Evolutionary conservation across 2,113 vertebrate genomes (phyloP), one percentile per base, ranked within the genome.

Genomic region (Antennarius striatus): DNA sequence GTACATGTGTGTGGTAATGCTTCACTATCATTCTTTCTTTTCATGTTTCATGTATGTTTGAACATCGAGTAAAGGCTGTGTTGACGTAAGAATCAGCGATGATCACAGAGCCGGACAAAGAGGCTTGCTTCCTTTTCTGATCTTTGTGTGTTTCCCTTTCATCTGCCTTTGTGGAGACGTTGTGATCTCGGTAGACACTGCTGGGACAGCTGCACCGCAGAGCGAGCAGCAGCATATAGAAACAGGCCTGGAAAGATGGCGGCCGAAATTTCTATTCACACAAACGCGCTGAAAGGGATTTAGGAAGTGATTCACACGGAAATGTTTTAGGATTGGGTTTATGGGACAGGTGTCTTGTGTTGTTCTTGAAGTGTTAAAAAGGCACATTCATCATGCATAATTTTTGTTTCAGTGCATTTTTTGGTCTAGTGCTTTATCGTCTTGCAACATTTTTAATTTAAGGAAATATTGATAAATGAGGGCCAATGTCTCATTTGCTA

Each of bases 61-160:
- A 54, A 45, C 30, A 7, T 54, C 50, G 59, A 56, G 32, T 36
- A 36, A 36, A 36, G 32, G 32, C 32, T 2, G 32, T 36, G 67
- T 63, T 84, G 71, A 84, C 76, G 80, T 85, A 77, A 71, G 77
- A 77, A 77, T 70, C 66, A 67, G 56, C 10, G 15, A 48, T 71
- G 79, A 89, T 89, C 75, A 83, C 72, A 81, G 79, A 56, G 65
- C 61, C 5, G 63, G 73, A 81, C 64, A 13, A 63, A 68, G 61
- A 73, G 63, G 48, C 64, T 78, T 55, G 68, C 63, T 46, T 77
- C 67, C 71, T 81, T 81, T 81, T 86, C 71, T 86, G 80, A 85
- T 81, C 75, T 80, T 40, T 67, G 68, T 74, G 68, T 72, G 75
- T 80, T 78, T 85, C 67, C 56, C 63, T 85, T 77, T 87, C 65